phyloP scores from a whole-genome alignment of 2,888 invertebrate genomes.

The Eilema depressum region DNA sequence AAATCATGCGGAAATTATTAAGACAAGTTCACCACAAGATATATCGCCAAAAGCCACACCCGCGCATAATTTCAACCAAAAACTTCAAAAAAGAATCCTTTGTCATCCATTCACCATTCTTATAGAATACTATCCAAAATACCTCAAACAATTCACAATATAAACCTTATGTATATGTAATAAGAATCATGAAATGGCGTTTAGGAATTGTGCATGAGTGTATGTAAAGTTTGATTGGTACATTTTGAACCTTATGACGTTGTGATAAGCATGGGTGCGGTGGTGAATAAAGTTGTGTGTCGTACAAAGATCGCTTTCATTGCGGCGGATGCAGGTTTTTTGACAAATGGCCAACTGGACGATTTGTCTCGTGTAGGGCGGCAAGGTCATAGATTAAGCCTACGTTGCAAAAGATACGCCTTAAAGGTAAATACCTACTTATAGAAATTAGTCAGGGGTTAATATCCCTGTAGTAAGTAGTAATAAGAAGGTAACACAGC shows the following conservation, averaged over 20 bases:
- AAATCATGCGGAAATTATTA: slow-evolving; percentile 34
- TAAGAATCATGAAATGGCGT: slow-evolving; percentile 22
- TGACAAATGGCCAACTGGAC: slow-evolving; percentile 85
- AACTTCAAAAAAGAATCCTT: slow-evolving; percentile 55
- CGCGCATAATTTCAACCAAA: slow-evolving; percentile 57
- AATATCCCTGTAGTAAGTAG: no score
- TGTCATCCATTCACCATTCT: slow-evolving; percentile 56
- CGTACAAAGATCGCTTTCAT: slow-evolving; percentile 80
- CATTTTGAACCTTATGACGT: slow-evolving; percentile 54
- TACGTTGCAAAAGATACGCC: background rate
- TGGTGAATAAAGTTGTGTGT: slow-evolving; percentile 51
- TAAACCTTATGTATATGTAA: slow-evolving; percentile 23
- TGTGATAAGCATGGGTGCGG: slow-evolving; percentile 50
- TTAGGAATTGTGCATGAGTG: slow-evolving; percentile 16
- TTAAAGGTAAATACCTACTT: background rate
- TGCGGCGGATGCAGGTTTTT: slow-evolving; percentile 85
- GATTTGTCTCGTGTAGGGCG: slow-evolving; percentile 85
- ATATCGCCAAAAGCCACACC: slow-evolving; percentile 48
- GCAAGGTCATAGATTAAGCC: slow-evolving; percentile 67
- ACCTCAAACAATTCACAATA: slow-evolving; percentile 16
- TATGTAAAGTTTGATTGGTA: slow-evolving; percentile 7
- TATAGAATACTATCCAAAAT: slow-evolving; percentile 36
- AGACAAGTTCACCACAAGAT: slow-evolving; percentile 34
- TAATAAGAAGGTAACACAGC: background rate
- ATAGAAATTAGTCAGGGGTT: background rate